Base-by-base conservation (phyloP, 2,888 invertebrate species). In the Ormyrus thymus region DNA sequence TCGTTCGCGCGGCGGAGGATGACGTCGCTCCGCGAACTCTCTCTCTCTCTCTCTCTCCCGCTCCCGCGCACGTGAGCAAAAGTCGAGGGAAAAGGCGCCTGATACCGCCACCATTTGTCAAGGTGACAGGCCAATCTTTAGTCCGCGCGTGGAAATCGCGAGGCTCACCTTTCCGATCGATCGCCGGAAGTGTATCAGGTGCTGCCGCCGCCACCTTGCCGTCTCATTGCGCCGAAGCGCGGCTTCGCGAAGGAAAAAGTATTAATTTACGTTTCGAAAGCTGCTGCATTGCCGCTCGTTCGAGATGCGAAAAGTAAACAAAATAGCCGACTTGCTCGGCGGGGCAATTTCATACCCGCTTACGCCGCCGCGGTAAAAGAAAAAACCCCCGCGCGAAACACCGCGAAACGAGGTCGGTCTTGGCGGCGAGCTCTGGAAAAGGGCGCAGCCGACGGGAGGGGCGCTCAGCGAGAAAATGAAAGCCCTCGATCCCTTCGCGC, bases 111-210 rank as follows among this genome's bases (percentile, higher is more conserved):
- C 84, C 87, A 89, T 89, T 89, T 88, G 87, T 89, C 89, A 89
- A 86, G 85, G 86, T 88, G 88, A 88, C 88, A 88, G 85, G 86
- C 85, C 86, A 86, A 87, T 88, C 86, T 86, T 85, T 29, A 1
- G 29, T 29, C 86, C 83, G 10, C 56, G 56, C 66, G 75, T 75
- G 75, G 45, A 68, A 68, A 51, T 59, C 29, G 29, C 29, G 29
- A 29, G 29, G 29, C n/a, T 11, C 15, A 15, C n/a, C 1, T 6
- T 58, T 51, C 29, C 29, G 29, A 62, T 64, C 73, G 73, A 64
- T 61, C 69, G 43, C 55, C 50, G 45, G 50, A 51, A 9, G 61
- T 29, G 59, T 76, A 62, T 73, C 76, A 59, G 64, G 66, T 74
- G 48, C 13, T 29, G 50, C 56, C 15, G 51, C 13, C 13, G 50